Evolutionary conservation across 2,888 invertebrate species (phyloP), one percentile per base, ranked within the genome.

Genomic region (Arenicola marina): DNA sequence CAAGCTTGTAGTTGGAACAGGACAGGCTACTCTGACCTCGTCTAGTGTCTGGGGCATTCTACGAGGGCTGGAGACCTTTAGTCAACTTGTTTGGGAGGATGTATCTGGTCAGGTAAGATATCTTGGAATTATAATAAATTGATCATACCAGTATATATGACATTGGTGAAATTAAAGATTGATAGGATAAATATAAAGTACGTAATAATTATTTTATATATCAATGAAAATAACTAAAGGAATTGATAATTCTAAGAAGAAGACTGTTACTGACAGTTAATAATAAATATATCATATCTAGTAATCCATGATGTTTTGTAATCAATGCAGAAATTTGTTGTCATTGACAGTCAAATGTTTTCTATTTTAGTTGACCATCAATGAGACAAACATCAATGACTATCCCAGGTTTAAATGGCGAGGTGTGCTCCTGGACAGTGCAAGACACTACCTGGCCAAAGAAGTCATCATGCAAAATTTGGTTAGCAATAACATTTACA

Each of bases 381-480:
- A 90, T 76, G 85, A 86, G 46, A 91, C 91, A 0, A 78, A 76
- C 26, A 90, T 96, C 61, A 73, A 79, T 18, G 95, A 96, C 82
- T 87, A 83, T 69, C 95, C 95, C 0, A 86, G 91, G 62, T 92
- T 92, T 79, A 79, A 87, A 0, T 91, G 93, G 81, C 88, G 96
- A 58, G 95, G 95, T 0, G 82, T 96, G 1, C 85, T 95, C 44
- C 79, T 97, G 43, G 96, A 97, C 80, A 92, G 95, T 0, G 89
- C 93, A 0, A 86, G 96, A 2, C 96, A 96, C 83, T 96, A 87
- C 78, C 84, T 94, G 21, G 88, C 90, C 0, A 80, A 91, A 48
- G 76, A 83, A 0, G 88, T 88, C 58, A 89, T 95, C 61, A 80
- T 88, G 32, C 75, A 81, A 64, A 81, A 92, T 11, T 86, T 97